phyloP scores from a whole-genome alignment of 53 echinoderm and acorn worm genomes.

The Arbacia lixula region DNA sequence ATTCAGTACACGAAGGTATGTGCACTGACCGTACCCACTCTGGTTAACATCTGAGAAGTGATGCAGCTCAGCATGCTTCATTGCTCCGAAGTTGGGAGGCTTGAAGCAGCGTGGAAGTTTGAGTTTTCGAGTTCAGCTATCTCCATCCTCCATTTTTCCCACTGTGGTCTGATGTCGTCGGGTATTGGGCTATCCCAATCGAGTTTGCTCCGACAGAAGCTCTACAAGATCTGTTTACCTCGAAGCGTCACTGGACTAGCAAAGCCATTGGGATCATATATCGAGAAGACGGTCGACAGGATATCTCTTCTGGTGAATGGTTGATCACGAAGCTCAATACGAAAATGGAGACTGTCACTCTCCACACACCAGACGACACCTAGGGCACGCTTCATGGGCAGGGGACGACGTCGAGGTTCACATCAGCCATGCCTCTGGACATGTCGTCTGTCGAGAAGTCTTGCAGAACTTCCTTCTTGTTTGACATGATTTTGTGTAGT shows the following conservation, averaged over 20 bases:
- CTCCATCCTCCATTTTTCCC: slow-evolving; percentile 53
- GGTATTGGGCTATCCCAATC: slow-evolving; percentile 63
- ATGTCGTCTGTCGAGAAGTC: slow-evolving; percentile 37
- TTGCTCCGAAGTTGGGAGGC: slow-evolving; percentile 38
- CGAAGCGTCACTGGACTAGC: slow-evolving; percentile 46
- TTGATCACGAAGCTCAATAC: slow-evolving; percentile 1
- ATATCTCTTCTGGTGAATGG: slow-evolving; percentile 54
- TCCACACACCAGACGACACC: slow-evolving; percentile 66
- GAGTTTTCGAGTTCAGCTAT: slow-evolving; percentile 9
- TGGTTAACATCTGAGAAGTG: slow-evolving; percentile 51
- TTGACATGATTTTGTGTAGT: slow-evolving; percentile 67
- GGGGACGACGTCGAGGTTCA: slow-evolving; percentile 25
- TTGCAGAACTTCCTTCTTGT: slow-evolving; percentile 53
- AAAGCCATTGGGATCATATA: slow-evolving; percentile 67
- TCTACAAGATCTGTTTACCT: slow-evolving; percentile 59
- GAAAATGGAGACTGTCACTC: slow-evolving; percentile 55
- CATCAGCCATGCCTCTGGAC: slow-evolving; percentile 8
- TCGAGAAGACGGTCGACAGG: slow-evolving; percentile 57
- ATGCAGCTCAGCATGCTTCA: slow-evolving; percentile 47
- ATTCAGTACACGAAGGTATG: slow-evolving; percentile 58
- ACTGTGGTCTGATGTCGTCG: slow-evolving; percentile 21
- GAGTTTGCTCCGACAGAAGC: slow-evolving; percentile 13
- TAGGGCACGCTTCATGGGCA: slow-evolving; percentile 54
- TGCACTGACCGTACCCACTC: slow-evolving; percentile 60
- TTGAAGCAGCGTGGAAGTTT: slow-evolving; percentile 56